Evolutionary conservation across 2,113 vertebrate species (phyloP), one percentile per base, ranked within the genome.

Genomic region (Pseudolaguvia tuberculata): DNA sequence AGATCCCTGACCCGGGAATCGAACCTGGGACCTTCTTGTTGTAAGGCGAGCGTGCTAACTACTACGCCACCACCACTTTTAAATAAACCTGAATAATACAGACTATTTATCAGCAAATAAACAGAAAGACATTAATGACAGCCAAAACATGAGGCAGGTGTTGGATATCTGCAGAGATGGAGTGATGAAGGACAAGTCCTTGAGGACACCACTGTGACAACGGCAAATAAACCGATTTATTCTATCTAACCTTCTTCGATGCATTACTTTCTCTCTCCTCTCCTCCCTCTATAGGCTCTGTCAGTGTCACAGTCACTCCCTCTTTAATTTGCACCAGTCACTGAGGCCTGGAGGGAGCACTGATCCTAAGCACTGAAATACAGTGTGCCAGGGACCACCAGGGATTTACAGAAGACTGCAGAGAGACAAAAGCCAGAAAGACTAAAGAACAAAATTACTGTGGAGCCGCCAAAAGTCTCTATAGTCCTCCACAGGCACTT

Each of bases 271-370:
- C 59, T 65, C 12, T 18, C 50, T 23, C 14, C 25, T 56, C 62
- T 50, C 62, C 67, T 25, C 70, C 70, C 62, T 58, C 72, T 56
- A 29, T 18, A 31, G 14, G 47, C 31, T 59, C 57, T 39, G 57
- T 77, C 67, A 29, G 67, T 62, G 56, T 69, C 35, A 23, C 65
- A 69, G 73, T 81, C 77, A 66, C 70, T 81, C 80, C 73, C 73
- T 71, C 80, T 76, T 79, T 78, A 81, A 81, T 81, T 81, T 81
- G 72, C 80, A 79, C 77, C 80, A 71, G 29, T 81, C 76, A 81
- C 77, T 52, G 50, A 42, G 45, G 67, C 72, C 68, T 68, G 62
- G 42, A 59, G 76, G 76, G 77, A 72, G 48, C 48, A 18, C 66
- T 45, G 31, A 79, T 73, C 68, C 73, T 76, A 56, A 67, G 61